Percentiles rank a stretch among this genome's conserved stretches.
phyloP scores from a whole-genome alignment of 2,888 invertebrate species.

The Himalopsyche japonica region DNA sequence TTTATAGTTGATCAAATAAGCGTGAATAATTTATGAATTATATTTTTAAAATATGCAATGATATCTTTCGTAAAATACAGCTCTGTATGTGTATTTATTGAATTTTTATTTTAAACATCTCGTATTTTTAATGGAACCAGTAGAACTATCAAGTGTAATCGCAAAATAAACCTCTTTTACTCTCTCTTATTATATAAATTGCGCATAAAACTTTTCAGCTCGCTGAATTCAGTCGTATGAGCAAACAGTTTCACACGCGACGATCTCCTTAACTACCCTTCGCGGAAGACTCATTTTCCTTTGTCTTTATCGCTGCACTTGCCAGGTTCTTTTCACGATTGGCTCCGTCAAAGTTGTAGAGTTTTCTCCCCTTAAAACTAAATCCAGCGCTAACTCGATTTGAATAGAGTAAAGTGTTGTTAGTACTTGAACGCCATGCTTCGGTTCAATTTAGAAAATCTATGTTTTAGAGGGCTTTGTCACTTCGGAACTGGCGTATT shows the following conservation, averaged over 20 bases:
- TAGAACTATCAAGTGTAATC: background rate
- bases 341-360: background rate
- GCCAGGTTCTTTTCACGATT: background rate
- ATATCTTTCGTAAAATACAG: no score
- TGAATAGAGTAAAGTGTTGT: slow-evolving; percentile 36
- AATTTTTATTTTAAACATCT: no score
- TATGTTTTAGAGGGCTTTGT: background rate
- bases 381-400: slow-evolving; percentile 40
- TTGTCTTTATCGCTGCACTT: slow-evolving; percentile 26
- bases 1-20: no score
- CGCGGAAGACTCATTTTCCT: slow-evolving; percentile 30
- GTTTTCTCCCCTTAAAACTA: slow-evolving; percentile 20
- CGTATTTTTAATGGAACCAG: background rate
- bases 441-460: slow-evolving; percentile 20
- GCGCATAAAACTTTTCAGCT: slow-evolving; percentile 37
- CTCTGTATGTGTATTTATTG: no score
- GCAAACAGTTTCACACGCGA: slow-evolving; percentile 19
- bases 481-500: background rate
- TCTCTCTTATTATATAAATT: slow-evolving; percentile 40
- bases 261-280: slow-evolving; percentile 19
- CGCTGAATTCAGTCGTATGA: background rate
- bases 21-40: no score
- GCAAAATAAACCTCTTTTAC: slow-evolving; percentile 9
- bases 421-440: slow-evolving; percentile 10
- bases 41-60: no score